Evolutionary conservation across 2,113 vertebrate genomes (phyloP).

Genomic region (Nibea albiflora): DNA sequence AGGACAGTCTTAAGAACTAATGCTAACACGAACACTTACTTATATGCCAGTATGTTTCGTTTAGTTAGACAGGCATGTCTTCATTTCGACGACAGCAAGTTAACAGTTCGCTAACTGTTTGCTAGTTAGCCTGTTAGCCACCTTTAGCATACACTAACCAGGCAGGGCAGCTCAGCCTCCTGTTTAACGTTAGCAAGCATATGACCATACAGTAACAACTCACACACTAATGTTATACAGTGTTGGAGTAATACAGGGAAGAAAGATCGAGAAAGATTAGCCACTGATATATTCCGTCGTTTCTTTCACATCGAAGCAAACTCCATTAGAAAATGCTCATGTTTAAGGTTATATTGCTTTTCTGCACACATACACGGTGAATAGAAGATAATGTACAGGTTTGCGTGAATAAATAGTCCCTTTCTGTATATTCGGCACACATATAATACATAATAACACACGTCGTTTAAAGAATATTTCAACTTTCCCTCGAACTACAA

Average conservation of each 20-base stretch:
- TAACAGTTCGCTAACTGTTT: background rate
- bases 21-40: background rate
- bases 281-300: background rate
- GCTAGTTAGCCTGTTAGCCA: conserved; percentile 34
- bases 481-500: background rate
- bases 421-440: background rate
- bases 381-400: accelerated
- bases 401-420: accelerated
- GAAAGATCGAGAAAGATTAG: background rate
- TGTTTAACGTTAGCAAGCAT: background rate
- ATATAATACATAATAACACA: accelerated
- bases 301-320: background rate
- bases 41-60: accelerated
- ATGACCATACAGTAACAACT: background rate
- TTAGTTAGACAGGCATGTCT: background rate
- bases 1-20: background rate
- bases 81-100: background rate
- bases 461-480: background rate
- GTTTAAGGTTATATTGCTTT: background rate
- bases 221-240: background rate
- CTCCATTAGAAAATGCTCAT: background rate
- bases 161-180: background rate
- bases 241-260: background rate
- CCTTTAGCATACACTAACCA: background rate
- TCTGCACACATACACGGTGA: background rate